Evolutionary conservation across 1,140 invertebrate genomes (phyloP).

Genomic region (Polypedilum vanderplanki): DNA sequence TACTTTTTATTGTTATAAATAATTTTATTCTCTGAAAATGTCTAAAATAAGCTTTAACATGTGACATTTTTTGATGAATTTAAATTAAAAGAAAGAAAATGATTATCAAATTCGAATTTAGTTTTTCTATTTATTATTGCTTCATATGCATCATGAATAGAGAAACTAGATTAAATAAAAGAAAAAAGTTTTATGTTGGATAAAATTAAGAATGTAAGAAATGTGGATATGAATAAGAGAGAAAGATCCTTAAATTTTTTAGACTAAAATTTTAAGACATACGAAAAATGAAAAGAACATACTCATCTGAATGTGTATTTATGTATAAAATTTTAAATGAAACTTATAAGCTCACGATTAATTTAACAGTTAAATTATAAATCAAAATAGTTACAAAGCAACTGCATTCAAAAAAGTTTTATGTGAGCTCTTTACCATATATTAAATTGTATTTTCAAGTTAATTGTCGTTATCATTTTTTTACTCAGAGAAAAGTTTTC

Average conservation of each 20-base stretch:
- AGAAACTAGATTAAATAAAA: background rate
- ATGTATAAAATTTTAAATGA: background rate
- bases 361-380: background rate
- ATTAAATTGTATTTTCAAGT: background rate
- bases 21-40: background rate
- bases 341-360: background rate
- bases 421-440: slow-evolving; percentile 8
- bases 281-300: background rate
- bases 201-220: background rate
- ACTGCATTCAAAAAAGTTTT: background rate
- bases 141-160: background rate
- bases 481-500: background rate
- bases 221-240: background rate
- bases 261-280: background rate
- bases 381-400: background rate
- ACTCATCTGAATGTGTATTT: background rate
- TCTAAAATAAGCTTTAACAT: background rate
- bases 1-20: background rate
- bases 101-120: background rate
- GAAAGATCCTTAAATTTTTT: too few species aligned
- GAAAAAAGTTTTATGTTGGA: background rate
- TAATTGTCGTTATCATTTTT: background rate
- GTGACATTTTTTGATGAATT: slow-evolving; percentile 17
- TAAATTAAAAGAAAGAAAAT: background rate
- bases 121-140: slow-evolving; percentile 5